Evolutionary conservation across 2,113 vertebrate genomes (phyloP), one percentile per base, ranked within the genome.

Genomic region (Chionodraco myersi): DNA sequence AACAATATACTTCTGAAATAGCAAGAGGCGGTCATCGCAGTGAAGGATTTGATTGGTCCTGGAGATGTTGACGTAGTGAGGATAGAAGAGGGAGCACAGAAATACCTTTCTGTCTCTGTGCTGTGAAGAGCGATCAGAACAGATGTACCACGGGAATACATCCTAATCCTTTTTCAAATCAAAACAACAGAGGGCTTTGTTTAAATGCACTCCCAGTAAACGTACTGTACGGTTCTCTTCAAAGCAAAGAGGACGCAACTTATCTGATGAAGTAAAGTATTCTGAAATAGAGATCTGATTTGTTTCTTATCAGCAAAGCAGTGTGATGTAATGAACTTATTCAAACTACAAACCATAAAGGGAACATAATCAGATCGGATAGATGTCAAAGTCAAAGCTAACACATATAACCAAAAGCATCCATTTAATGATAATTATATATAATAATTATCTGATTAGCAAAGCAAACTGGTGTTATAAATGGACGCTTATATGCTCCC

Each of bases 1-100:
- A 87, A 84, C 63, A 75, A 77, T 81, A 86, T 84, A 76, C 73
- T 81, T 87, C 72, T 71, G 60, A 84, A 85, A 83, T 66, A 79
- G 80, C 59, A 82, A 67, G 65, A 62, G 70, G 73, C 76, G 81
- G 65, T 75, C 62, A 65, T 83, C 83, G 18, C 47, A 41, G 85
- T 14, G 13, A 56, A 6, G 64, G 23, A 52, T 86, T 75, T 73
- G 51, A 80, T 76, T 84, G 71, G 72, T 30, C 21, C 23, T 45
- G 72, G 64, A 52, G 41, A 47, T n/a, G 62, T 11, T 67, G 57
- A 72, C 11, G 60, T 2, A 52, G 58, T n/a, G 61, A 21, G 53
- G 26, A 18, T 21, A 14, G 62, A 73, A 7, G 67, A 66, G 23
- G 65, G 56, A 77, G 10, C 16, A 51, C 9, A 13, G 61, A 60